These are phyloP conservation scores for Dryococelus australis DNA, from an alignment of 2,888 invertebrate species.

Conservation along the genomic window DNA sequence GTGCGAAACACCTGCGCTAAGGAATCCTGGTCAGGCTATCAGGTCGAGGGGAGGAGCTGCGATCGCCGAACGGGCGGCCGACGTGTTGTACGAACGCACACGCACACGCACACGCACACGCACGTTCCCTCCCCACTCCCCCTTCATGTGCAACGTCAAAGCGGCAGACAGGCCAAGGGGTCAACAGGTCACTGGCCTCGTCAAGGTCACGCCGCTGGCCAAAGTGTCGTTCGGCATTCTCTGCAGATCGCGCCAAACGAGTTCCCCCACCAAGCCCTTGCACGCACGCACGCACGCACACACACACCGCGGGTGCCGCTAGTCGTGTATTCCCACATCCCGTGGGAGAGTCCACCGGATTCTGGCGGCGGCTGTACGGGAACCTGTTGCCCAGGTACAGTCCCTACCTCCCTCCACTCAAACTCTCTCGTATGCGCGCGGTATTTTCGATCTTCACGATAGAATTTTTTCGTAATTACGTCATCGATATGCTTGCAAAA, in stretches of 20 bases:
- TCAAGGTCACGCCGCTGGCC: neutral
- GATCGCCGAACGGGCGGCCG: neutral
- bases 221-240: neutral
- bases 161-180: neutral
- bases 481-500: too few relatives aligned
- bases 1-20: neutral
- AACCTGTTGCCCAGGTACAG: constrained; percentile 1
- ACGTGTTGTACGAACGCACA: neutral
- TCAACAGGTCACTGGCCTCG: neutral
- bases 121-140: neutral
- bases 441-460: too few relatives aligned
- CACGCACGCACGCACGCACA: neutral
- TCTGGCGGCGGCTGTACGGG: neutral
- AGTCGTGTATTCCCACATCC: neutral
- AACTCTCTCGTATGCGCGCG: too few relatives aligned
- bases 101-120: neutral
- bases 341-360: neutral
- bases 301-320: neutral
- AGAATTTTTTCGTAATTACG: too few relatives aligned
- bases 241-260: neutral
- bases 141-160: neutral
- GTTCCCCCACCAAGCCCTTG: neutral
- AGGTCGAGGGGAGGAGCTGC: neutral
- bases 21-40: neutral
- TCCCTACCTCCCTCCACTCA: neutral